phyloP scores from a whole-genome alignment of 2,113 vertebrate genomes.

The Paramisgurnus dabryanus region DNA sequence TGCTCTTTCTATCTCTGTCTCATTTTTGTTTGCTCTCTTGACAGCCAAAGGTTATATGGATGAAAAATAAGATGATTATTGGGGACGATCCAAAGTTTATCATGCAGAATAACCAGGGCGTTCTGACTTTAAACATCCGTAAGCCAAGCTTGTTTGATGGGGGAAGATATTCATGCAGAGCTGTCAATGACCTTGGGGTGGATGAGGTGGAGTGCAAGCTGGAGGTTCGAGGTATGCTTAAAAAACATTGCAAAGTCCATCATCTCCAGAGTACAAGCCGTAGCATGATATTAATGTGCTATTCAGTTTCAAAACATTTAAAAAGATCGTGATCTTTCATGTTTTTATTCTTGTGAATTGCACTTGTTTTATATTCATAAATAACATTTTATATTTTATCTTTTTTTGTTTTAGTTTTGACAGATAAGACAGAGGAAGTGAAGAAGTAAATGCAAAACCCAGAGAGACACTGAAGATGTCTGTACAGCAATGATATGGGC shows the following conservation, averaged over 20 bases:
- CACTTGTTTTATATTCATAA: conserved; percentile 45
- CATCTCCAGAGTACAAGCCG: neutral
- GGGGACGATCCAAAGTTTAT: conserved; percentile 83
- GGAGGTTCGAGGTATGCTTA: conserved; percentile 80
- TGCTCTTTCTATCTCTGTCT: conserved; percentile 25
- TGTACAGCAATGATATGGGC: conserved; percentile 58
- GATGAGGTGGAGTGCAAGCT: conserved; percentile 85
- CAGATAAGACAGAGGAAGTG: conserved; percentile 64
- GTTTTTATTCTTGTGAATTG: neutral
- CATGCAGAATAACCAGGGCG: conserved; percentile 85
- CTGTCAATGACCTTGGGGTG: conserved; percentile 84
- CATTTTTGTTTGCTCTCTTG: conserved; percentile 30
- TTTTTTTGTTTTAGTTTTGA: conserved; percentile 58
- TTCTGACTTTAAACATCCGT: conserved; percentile 86
- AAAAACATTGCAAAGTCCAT: neutral
- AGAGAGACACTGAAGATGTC: conserved; percentile 58
- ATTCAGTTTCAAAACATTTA: no score
- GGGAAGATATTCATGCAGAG: conserved; percentile 82
- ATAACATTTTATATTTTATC: neutral
- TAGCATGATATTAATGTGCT: neutral
- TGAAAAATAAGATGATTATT: conserved; percentile 90
- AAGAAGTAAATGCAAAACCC: conserved; percentile 67
- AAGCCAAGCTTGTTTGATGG: conserved; percentile 82
- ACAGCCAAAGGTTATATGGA: conserved; percentile 84
- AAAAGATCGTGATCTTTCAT: neutral